A percentile compares a stretch with the other conserved stretches of the same genome.
Conservation (phyloP, 2,113 vertebrate species). For the Alectura lathami region DNA sequence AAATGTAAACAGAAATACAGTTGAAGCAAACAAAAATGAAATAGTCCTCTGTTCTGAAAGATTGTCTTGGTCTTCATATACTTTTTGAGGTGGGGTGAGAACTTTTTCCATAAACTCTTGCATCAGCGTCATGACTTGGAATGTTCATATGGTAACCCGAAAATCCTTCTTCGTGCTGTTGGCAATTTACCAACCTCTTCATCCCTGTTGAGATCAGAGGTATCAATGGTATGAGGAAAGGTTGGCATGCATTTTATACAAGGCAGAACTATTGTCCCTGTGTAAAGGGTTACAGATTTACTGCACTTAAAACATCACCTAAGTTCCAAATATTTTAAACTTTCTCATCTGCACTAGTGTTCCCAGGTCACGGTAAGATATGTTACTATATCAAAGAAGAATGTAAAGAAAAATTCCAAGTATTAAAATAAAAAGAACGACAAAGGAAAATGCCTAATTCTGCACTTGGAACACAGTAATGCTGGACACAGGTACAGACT, state of each 20-base stretch:
- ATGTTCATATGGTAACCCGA: not conserved
- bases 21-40: not conserved
- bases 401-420: not conserved
- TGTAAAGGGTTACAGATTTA: not conserved
- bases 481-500: not conserved
- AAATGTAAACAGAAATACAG: not conserved
- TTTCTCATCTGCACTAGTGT: no score
- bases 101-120: not conserved
- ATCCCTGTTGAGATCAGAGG: not conserved
- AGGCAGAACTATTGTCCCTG: not conserved
- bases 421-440: not conserved
- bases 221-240: not conserved
- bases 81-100: not conserved
- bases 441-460: not conserved
- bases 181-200: not conserved
- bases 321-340: not conserved
- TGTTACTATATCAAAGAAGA: not conserved
- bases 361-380: not conserved
- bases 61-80: not conserved
- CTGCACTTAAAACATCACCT: not conserved
- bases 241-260: not conserved
- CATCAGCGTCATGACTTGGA: not conserved
- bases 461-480: not conserved
- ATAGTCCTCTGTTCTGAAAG: not conserved
- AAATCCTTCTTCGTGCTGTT: not conserved